Evolutionary conservation across 2,888 invertebrate species (phyloP), one percentile per base, ranked within the genome.

Genomic region (Diadegma fenestrale): DNA sequence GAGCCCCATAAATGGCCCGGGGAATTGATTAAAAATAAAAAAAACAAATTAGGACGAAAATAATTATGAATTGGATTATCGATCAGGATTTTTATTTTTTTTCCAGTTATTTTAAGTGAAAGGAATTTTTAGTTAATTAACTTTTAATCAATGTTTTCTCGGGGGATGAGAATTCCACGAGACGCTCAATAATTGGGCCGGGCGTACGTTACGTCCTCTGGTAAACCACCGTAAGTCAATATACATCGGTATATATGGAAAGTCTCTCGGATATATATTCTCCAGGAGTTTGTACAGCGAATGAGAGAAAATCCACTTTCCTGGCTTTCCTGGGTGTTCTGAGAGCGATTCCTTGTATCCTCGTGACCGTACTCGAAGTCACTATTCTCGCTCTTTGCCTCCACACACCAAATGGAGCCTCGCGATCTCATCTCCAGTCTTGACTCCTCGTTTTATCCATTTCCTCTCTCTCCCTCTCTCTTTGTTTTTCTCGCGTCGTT

Each of bases 281-380:
- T 68, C 41, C 41, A 26, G 54, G 41, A 41, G 51, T 54, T 26
- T 68, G 22, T 26, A 17, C 14, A 14, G 54, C 37, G n/a, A 17
- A 37, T 22, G 58, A 61, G 63, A 48, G 80, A 17, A 66, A 64
- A 72, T 76, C 66, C 80, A 84, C 80, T 81, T 68, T 22, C 19
- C 72, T 77, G 37, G 75, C 64, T 2, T 1, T n/a, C 30, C 73
- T 37, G 84, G 77, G 68, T 77, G 43, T 43, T 80, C 84, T 81
- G 68, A 84, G 84, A 84, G 84, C 41, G 80, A 84, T 80, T 84
- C 80, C 80, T 84, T 84, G 84, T 84, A 84, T 77, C 80, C 77
- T 72, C 76, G 77, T 33, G 76, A 80, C 77, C 80, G 80, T 80
- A 84, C 84, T 84, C 72, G 80, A 83, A 66, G 76, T 77, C 84